These are phyloP conservation scores for Furcifer pardalis DNA, from an alignment of 2,797 vertebrate species.

Conservation along the genomic window DNA sequence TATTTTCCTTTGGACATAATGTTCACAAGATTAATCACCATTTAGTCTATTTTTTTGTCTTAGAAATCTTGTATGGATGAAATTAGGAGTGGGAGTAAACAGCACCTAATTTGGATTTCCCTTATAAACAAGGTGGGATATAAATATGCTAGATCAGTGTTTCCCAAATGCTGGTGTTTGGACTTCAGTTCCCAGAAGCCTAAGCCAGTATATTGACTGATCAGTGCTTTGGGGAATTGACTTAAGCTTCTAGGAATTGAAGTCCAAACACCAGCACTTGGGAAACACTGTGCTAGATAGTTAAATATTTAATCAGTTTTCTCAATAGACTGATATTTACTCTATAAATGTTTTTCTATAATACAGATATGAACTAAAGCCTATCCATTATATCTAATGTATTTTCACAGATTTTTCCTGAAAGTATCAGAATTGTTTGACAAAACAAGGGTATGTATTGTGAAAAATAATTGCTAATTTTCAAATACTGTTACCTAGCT, in stretches of 20 bases:
- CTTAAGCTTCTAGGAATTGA: too few relatives aligned
- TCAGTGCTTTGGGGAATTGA: too few relatives aligned
- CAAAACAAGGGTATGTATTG: conserved; percentile 91
- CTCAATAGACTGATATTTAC: neutral
- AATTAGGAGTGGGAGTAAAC: neutral
- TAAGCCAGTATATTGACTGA: too few relatives aligned
- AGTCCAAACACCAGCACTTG: too few relatives aligned
- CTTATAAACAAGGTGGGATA: neutral
- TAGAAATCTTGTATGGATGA: neutral
- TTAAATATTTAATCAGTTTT: neutral
- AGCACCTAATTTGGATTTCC: neutral
- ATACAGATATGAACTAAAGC: conserved; percentile 49
- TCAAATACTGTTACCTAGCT: neutral
- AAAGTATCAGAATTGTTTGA: conserved; percentile 98
- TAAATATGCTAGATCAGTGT: neutral
- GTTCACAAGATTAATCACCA: neutral
- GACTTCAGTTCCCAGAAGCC: too few relatives aligned
- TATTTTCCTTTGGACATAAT: neutral
- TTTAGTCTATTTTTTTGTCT: neutral
- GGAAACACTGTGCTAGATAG: too few relatives aligned
- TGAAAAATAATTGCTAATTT: conserved; percentile 18
- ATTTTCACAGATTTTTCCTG: conserved; percentile 89
- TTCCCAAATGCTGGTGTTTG: too few relatives aligned
- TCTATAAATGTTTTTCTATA: neutral
- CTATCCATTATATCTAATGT: conserved; percentile 47